These are phyloP conservation scores for Chinchilla lanigera DNA, from an alignment of 2,113 vertebrate genomes.

Conservation along the genomic window DNA sequence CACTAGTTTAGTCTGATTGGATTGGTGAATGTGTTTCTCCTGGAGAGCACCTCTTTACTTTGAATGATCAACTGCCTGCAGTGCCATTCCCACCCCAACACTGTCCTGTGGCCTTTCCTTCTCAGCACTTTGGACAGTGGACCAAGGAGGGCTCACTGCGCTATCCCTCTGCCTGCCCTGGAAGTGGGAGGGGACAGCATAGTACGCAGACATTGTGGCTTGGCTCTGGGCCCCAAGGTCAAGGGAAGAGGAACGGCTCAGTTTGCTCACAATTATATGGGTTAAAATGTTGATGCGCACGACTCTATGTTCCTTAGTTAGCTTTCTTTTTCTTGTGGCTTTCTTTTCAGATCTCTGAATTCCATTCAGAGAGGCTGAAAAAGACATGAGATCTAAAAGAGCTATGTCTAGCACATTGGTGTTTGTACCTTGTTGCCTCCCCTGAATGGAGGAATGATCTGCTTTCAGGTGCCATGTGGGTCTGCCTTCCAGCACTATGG, in stretches of 20 bases:
- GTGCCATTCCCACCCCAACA: not conserved
- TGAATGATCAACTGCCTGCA: not conserved
- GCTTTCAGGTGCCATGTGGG: not conserved
- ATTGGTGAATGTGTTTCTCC: not conserved
- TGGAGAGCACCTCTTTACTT: not conserved
- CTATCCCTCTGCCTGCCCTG: not conserved
- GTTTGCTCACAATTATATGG: not conserved
- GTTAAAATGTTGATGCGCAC: not conserved
- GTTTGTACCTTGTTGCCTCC: not conserved
- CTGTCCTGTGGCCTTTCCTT: not conserved
- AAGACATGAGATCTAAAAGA: not conserved
- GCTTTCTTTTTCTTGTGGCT: not conserved
- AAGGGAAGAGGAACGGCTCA: not conserved
- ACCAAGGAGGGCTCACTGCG: not conserved
- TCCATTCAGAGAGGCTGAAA: not conserved
- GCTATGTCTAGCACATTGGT: not conserved
- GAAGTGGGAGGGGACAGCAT: fast-evolving
- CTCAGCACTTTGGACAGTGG: not conserved
- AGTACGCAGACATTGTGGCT: not conserved
- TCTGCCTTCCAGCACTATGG: not conserved
- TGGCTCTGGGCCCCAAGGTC: not conserved
- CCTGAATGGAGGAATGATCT: not conserved
- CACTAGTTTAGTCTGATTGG: not conserved
- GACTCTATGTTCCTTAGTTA: not conserved
- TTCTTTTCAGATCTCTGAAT: not conserved